These are phyloP conservation scores for Aphelenchoides bicaudatus DNA, from an alignment of 2,888 invertebrate species.

Conservation along the genomic window DNA sequence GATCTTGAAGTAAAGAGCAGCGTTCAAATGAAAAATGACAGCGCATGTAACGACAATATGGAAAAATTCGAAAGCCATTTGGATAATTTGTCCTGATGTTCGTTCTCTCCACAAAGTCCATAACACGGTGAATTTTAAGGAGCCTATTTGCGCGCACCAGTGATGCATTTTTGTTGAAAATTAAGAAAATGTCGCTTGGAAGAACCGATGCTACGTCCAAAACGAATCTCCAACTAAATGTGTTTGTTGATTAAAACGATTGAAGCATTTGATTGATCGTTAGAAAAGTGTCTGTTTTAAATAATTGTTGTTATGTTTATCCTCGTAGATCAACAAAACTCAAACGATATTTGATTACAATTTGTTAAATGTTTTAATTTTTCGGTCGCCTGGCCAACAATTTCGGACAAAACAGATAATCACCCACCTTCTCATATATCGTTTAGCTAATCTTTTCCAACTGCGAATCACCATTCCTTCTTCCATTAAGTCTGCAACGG, in stretches of 20 bases:
- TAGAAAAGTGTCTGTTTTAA: not conserved
- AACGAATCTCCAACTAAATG: slow-evolving; percentile 31
- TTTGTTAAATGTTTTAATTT: too few species aligned
- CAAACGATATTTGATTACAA: too few species aligned
- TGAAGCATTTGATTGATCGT: not conserved
- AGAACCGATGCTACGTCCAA: slow-evolving; percentile 40
- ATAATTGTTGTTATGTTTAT: not conserved
- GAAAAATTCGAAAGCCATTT: slow-evolving; percentile 46
- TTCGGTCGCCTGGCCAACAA: too few species aligned
- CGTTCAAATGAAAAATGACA: slow-evolving; percentile 55
- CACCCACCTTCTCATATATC: slow-evolving; percentile 31
- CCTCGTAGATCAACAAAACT: too few species aligned
- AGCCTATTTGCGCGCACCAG: slow-evolving; percentile 32
- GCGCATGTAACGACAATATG: slow-evolving; percentile 37
- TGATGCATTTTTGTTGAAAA: slow-evolving; percentile 25
- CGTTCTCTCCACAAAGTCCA: slow-evolving; percentile 34
- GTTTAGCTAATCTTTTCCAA: slow-evolving; percentile 29
- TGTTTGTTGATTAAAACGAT: not conserved
- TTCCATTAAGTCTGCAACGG: slow-evolving; percentile 35
- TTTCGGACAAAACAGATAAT: not conserved
- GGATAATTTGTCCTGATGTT: slow-evolving; percentile 45
- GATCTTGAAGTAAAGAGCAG: slow-evolving; percentile 54
- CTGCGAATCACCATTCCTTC: slow-evolving; percentile 30
- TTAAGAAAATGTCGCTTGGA: slow-evolving; percentile 43
- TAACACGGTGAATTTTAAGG: slow-evolving; percentile 33